phyloP scores from a whole-genome alignment of 2,888 invertebrate species.

The Nycteola revayana region DNA sequence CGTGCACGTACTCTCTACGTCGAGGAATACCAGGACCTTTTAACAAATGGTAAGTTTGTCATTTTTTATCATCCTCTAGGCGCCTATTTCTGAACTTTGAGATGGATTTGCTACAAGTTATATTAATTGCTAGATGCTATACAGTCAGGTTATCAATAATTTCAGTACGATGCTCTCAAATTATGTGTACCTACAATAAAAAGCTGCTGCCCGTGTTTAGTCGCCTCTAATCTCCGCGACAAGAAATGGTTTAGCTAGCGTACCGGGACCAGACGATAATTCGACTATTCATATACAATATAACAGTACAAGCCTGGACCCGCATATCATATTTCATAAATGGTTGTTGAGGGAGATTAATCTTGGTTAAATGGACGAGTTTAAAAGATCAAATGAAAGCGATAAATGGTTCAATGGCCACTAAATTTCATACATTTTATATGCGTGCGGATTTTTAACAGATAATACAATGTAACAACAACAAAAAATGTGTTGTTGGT shows the following conservation, averaged over 20 bases:
- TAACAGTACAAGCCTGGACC: constrained; percentile 5
- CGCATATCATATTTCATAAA: constrained; percentile 29
- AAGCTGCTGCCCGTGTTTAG: too few relatives aligned
- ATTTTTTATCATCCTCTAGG: too few relatives aligned
- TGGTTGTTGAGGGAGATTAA: constrained; percentile 15
- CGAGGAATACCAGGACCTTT: constrained; percentile 75
- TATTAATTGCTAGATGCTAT: too few relatives aligned
- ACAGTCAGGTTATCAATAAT: too few relatives aligned
- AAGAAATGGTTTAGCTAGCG: too few relatives aligned
- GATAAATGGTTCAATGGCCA: constrained; percentile 32
- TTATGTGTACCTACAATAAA: background rate
- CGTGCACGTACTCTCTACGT: constrained; percentile 85
- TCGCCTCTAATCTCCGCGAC: too few relatives aligned
- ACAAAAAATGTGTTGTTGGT: too few relatives aligned
- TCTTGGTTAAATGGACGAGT: constrained; percentile 30
- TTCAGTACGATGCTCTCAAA: too few relatives aligned
- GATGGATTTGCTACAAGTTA: too few relatives aligned
- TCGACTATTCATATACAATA: constrained; percentile 6
- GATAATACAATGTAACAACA: too few relatives aligned
- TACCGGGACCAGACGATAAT: too few relatives aligned
- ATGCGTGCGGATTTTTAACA: constrained; percentile 8
- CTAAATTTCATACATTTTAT: constrained; percentile 25
- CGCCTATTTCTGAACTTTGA: too few relatives aligned
- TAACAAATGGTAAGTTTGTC: constrained; percentile 58
- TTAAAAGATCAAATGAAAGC: constrained; percentile 38